phyloP scores from a whole-genome alignment of 2,113 vertebrate species.

The Podiceps cristatus region DNA sequence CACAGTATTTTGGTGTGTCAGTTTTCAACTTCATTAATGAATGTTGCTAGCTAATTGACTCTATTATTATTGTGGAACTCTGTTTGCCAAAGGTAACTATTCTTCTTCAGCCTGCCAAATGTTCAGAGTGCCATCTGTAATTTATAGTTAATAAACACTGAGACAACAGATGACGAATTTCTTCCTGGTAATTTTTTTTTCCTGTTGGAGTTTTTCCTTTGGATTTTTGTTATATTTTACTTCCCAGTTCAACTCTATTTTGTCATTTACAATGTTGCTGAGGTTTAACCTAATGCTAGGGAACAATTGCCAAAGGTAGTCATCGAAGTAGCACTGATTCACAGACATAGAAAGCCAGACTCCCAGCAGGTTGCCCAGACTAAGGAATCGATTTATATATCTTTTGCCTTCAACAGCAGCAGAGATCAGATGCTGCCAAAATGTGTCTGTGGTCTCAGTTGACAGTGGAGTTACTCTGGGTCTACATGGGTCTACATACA shows the following conservation, averaged over 20 bases:
- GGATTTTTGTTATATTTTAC: neutral
- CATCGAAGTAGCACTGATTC: neutral
- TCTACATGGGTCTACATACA: slow-evolving; percentile 44
- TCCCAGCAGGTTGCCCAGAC: neutral
- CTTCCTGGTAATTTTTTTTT: slow-evolving; percentile 9
- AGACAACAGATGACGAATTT: slow-evolving; percentile 41
- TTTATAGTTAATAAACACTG: slow-evolving; percentile 30
- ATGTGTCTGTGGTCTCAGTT: neutral
- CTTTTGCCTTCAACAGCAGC: neutral
- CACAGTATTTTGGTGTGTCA: neutral
- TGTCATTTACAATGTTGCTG: neutral
- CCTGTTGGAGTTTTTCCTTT: neutral
- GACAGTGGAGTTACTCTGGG: slow-evolving; percentile 59
- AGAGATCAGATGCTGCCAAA: slow-evolving; percentile 1
- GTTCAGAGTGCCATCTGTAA: slow-evolving; percentile 18
- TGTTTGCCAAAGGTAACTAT: slow-evolving; percentile 34
- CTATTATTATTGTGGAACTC: neutral
- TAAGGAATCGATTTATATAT: neutral
- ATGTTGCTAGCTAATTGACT: slow-evolving; percentile 30
- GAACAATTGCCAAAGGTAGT: neutral
- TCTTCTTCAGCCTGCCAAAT: slow-evolving; percentile 20
- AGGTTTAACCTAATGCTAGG: neutral
- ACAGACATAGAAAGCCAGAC: neutral
- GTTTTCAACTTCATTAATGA: slow-evolving; percentile 44
- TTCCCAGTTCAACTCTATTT: neutral